Evolutionary conservation across 2,113 vertebrate genomes (phyloP).

Genomic region (Bubo blakistoni): DNA sequence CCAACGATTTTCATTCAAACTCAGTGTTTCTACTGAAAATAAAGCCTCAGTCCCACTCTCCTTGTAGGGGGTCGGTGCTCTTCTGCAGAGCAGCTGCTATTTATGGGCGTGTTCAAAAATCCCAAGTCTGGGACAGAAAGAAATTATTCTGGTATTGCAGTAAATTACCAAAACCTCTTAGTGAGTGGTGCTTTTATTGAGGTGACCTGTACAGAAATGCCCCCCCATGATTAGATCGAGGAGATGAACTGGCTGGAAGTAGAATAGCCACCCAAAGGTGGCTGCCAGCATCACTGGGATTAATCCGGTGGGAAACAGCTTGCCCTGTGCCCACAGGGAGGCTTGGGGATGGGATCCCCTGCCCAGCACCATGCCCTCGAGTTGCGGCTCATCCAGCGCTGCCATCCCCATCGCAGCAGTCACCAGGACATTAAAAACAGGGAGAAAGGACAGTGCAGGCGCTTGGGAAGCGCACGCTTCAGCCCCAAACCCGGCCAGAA

Average conservation of each 20-base stretch:
- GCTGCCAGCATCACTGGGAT: not conserved
- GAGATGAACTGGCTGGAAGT: not conserved
- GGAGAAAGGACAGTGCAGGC: not conserved
- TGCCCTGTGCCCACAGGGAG: not conserved
- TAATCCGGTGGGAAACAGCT: accelerated
- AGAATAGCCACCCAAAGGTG: not conserved
- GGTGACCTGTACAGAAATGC: not conserved
- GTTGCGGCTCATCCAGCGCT: accelerated
- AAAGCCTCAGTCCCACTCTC: accelerated
- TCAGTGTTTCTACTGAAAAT: not conserved
- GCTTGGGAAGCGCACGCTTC: accelerated
- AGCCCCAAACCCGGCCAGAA: not conserved
- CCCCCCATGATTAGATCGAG: accelerated
- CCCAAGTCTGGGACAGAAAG: not conserved
- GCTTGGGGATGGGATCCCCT: not conserved
- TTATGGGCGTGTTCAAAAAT: not conserved
- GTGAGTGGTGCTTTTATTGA: not conserved
- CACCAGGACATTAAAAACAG: not conserved
- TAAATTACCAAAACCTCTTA: not conserved
- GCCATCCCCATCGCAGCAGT: not conserved
- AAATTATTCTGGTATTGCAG: not conserved
- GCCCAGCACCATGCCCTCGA: not conserved
- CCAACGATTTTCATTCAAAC: not conserved
- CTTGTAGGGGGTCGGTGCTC: not conserved
- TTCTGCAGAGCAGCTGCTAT: not conserved